Base-by-base conservation (phyloP, 2,888 invertebrate species). In the Ornithoptera alexandrae region DNA sequence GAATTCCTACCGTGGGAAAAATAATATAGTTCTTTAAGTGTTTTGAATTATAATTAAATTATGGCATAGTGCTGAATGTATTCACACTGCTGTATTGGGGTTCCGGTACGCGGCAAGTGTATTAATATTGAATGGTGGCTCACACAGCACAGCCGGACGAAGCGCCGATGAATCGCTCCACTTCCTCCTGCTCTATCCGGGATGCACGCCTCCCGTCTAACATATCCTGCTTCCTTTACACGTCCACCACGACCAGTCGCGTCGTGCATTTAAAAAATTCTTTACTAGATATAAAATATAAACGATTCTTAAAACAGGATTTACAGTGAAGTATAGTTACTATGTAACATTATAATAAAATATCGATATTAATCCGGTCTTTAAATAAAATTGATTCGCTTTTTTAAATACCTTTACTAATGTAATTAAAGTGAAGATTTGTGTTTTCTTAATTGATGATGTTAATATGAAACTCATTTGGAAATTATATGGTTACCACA, bases 141-240 rank as follows among this genome's bases (percentile, higher is more conserved):
- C 66, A 72, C 68, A 75, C 72, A 74, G 68, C 36, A 56, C 10
- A 62, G 68, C 68, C 70, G 68, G 64, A 75, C 76, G 76, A 77
- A 76, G 75, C 73, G 70, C 68, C 72, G 62, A 71, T 74, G 74
- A 74, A 71, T 72, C 78, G 77, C 82, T 78, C 61, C 78, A 78
- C 78, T 77, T 84, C 84, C 86, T 84, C 83, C 79, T 75, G 73
- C 80, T 80, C 77, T 82, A 85, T 85, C 85, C 85, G 82, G 87
- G 86, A 86, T 81, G 84, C 73, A 72, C 79, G 80, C 79, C 81
- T 83, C 80, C 76, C 81, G 77, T 75, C 77, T 70, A 73, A 76
- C 76, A 78, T 78, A 83, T 84, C 85, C 83, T 83, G 80, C 80
- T 83, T 82, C 77, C 83, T 78, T 77, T 77, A 75, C 57, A 18